A percentile compares a stretch with the other conserved stretches of the same genome.
Conservation (phyloP, 2,113 vertebrate genomes). For the Spilogale gracilis region DNA sequence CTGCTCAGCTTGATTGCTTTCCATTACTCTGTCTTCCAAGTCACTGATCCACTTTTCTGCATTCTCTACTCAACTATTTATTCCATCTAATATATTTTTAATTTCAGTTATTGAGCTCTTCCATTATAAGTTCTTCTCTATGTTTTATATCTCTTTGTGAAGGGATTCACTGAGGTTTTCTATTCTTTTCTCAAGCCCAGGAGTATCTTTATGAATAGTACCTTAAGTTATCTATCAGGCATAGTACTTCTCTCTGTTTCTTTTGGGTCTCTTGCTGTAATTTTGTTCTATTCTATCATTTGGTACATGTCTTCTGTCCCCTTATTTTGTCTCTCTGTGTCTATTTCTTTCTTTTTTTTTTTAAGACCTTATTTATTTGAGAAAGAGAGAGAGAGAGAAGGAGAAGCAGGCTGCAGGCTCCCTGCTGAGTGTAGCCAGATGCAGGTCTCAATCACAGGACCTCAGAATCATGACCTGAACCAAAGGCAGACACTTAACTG, state of each 20-base stretch:
- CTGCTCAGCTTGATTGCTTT: neutral
- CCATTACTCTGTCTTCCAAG: neutral
- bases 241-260: neutral
- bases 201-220: neutral
- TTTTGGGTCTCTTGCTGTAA: neutral
- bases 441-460: neutral
- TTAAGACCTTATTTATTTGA: neutral
- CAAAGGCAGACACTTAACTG: neutral
- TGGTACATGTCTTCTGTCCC: neutral
- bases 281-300: neutral
- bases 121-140: neutral
- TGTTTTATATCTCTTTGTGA: neutral
- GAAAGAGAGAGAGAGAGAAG: neutral
- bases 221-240: neutral
- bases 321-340: neutral
- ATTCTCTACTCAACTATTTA: neutral
- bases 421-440: neutral
- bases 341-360: neutral
- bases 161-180: neutral
- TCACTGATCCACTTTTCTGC: neutral
- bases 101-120: neutral
- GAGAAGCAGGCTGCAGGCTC: neutral
- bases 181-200: neutral
- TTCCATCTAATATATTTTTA: neutral
- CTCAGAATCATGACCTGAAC: neutral